Evolutionary conservation across 2,888 invertebrate species (phyloP), one percentile per base, ranked within the genome.

Genomic region (Sthenelais limicola): DNA sequence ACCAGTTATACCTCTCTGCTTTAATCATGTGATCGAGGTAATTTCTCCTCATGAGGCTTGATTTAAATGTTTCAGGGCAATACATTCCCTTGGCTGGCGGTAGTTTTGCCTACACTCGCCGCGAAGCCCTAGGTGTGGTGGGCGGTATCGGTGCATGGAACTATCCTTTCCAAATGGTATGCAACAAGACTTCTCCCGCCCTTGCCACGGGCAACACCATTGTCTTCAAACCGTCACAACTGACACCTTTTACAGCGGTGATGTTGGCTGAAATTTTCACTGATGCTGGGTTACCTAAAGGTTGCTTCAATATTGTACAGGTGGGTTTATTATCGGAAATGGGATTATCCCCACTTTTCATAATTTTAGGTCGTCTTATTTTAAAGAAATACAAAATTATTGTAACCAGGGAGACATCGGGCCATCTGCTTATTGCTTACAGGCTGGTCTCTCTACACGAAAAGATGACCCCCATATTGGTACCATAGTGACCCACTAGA

Each of bases 81-180:
- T 89, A 89, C 78, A 80, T 89, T 35, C 86, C 86, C 0, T 81
- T 90, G 26, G 77, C 86, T 28, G 82, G 82, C 43, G 88, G 88
- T 0, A 88, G 87, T 58, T 90, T 90, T 84, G 89, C 89, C 12
- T 89, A 89, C 82, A 90, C 90, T 1, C 82, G 88, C 4, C 79
- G 89, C 24, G 90, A 90, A 77, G 90, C 91, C 0, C 81, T 91
- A 12, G 91, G 91, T 1, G 90, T 91, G 1, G 88, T 90, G 28
- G 90, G 87, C 2, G 90, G 89, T 15, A 89, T 91, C 51, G 90
- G 90, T 3, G 91, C 91, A 1, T 91, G 91, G 90, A 91, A 91
- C 82, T 91, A 89, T 81, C 91, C 91, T 1, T 89, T 91, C 79
- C 90, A 88, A 80, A 90, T 89, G 83, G 89, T 88, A 1, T 75